Evolutionary conservation across 2,888 invertebrate species (phyloP), one percentile per base, ranked within the genome.

Genomic region (Thymelicus acteon): DNA sequence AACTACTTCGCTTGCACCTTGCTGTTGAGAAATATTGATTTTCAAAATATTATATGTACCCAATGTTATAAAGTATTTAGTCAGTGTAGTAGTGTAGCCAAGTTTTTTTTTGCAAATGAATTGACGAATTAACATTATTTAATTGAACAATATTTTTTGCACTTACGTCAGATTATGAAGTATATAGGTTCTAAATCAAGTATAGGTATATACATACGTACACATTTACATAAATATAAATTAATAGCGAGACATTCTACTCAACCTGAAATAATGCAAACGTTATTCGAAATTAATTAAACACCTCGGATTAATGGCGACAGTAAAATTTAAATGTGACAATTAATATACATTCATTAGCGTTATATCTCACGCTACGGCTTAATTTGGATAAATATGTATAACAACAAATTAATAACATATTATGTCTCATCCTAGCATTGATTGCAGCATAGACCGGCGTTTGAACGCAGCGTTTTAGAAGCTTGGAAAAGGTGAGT

Each of bases 381-480:
- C 60, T 48, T 40, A 52, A 65, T 71, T 65, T 65, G 60, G 70
- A 71, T 71, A 71, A 64, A 71, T 65, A 54, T 65, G 65, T 60
- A 65, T 65, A 71, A 65, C 71, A 71, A 71, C 71, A 71, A 70
- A 71, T 71, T 71, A 71, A 65, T 65, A 31, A 31, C 31, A 31
- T 31, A 5, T 31, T 31, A 71, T 71, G 47, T 65, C 64, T 54
- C 52, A 37, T 65, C 15, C 54, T 60, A 60, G 60, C 44, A 40
- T 48, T 54, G 10, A 37, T 12, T 60, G 52, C 24, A 13, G 37
- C 2, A 8, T 12, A 70, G 64, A 64, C 70, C 5, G 31, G 60
- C 70, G 69, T 40, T 64, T 3, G 7, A 10, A 7, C 48, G n/a
- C 13, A 15, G 40, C 57, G 47, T 57, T 48, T 47, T 8, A 0